These are phyloP conservation scores for Eidolon dupreanum DNA, from an alignment of 2,797 vertebrate species.

Conservation along the genomic window DNA sequence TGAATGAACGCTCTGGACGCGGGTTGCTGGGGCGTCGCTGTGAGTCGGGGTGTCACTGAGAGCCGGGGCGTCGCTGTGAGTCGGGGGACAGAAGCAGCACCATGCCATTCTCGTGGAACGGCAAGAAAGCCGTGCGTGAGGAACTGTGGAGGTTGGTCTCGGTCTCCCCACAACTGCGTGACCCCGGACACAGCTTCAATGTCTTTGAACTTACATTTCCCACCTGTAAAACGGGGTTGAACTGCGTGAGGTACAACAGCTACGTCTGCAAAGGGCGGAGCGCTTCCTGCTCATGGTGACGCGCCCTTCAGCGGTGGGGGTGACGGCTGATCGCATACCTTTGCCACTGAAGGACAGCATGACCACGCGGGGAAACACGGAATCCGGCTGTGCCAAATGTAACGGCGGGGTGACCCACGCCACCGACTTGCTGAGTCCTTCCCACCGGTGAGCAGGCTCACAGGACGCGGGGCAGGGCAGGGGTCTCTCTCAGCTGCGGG, in stretches of 20 bases:
- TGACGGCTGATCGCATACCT: too few species aligned
- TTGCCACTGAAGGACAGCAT: too few species aligned
- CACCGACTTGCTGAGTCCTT: not conserved
- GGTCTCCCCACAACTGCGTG: not conserved
- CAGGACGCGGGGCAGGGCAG: not conserved
- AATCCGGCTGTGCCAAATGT: not conserved
- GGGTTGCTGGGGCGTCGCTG: too few species aligned
- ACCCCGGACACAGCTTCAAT: not conserved
- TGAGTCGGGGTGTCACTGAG: too few species aligned
- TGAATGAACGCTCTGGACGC: not conserved
- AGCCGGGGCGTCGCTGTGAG: too few species aligned
- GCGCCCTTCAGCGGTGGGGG: too few species aligned
- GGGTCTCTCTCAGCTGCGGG: too few species aligned
- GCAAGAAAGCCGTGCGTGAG: not conserved
- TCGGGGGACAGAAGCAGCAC: too few species aligned
- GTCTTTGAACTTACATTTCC: not conserved
- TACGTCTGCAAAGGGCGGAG: too few species aligned
- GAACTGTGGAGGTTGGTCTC: not conserved
- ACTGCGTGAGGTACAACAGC: too few species aligned
- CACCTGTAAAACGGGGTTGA: not conserved
- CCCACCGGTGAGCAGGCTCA: not conserved
- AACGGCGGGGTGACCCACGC: not conserved
- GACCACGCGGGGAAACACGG: too few species aligned
- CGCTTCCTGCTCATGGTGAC: too few species aligned
- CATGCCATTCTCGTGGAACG: not conserved